A percentile compares a stretch with the other conserved stretches of the same genome.
Conservation (phyloP, 2,797 vertebrate species). For the Lerista edwardsae region DNA sequence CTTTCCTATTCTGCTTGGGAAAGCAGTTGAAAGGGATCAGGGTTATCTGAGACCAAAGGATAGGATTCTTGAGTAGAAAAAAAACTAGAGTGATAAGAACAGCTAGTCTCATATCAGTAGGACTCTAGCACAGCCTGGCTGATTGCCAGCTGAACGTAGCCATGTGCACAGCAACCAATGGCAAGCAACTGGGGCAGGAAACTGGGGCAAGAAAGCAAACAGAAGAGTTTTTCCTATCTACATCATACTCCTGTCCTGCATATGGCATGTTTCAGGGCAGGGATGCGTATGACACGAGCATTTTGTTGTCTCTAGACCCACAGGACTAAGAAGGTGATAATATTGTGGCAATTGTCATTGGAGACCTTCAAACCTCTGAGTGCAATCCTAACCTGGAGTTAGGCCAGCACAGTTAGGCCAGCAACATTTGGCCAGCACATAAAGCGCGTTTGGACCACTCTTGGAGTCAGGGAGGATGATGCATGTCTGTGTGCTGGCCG, state of each 20-base stretch:
- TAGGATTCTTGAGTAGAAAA: neutral
- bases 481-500: no score
- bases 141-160: neutral
- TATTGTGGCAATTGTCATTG: no score
- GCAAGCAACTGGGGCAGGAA: neutral
- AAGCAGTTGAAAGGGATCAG: neutral
- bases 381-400: no score
- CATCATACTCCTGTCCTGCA: neutral
- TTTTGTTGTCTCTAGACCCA: neutral
- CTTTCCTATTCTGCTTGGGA: neutral
- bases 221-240: neutral
- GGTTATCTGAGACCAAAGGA: neutral
- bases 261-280: neutral
- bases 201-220: neutral
- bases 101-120: neutral
- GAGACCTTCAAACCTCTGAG: no score
- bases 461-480: no score
- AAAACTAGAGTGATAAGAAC: neutral
- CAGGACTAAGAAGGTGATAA: no score
- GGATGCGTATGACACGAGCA: neutral
- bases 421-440: no score
- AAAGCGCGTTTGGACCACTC: no score
- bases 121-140: neutral
- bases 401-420: no score
- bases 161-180: neutral